These are phyloP conservation scores for Pentalonia nigronervosa DNA, from an alignment of 1,140 invertebrate species.

Conservation along the genomic window DNA sequence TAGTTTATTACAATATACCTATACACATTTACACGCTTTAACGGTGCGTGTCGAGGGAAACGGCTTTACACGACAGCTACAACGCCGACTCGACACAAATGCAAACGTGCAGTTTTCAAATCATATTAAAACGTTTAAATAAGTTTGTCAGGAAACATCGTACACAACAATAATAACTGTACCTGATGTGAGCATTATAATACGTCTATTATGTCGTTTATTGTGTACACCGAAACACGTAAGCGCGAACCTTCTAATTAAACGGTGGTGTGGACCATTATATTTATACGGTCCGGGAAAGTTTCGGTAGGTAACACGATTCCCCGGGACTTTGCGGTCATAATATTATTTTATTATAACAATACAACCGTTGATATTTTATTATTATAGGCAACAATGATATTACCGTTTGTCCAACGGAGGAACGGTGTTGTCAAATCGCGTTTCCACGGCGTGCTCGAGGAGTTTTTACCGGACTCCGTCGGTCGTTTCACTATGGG, in stretches of 20 bases:
- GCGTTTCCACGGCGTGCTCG: not conserved
- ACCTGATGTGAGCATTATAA: not conserved
- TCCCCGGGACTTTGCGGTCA: not conserved
- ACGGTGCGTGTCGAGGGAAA: not conserved
- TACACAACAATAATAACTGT: not conserved
- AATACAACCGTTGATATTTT: not conserved
- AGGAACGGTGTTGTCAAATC: not conserved
- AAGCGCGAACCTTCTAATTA: not conserved
- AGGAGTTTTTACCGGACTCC: not conserved
- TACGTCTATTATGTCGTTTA: not conserved
- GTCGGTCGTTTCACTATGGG: not conserved
- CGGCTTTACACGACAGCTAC: not conserved
- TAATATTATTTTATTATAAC: not conserved
- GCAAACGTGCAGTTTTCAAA: not conserved
- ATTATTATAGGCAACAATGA: not conserved
- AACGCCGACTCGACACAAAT: not conserved
- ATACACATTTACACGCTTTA: not conserved
- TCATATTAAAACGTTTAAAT: slow-evolving; percentile 1
- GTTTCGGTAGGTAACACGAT: not conserved
- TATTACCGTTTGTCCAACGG: not conserved
- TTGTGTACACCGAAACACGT: not conserved
- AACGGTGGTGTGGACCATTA: not conserved
- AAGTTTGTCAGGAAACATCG: not conserved
- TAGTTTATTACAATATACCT: not conserved
- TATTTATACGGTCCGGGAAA: not conserved